Base-by-base conservation (phyloP, 2,113 vertebrate genomes). In the Atrichornis clamosus region DNA sequence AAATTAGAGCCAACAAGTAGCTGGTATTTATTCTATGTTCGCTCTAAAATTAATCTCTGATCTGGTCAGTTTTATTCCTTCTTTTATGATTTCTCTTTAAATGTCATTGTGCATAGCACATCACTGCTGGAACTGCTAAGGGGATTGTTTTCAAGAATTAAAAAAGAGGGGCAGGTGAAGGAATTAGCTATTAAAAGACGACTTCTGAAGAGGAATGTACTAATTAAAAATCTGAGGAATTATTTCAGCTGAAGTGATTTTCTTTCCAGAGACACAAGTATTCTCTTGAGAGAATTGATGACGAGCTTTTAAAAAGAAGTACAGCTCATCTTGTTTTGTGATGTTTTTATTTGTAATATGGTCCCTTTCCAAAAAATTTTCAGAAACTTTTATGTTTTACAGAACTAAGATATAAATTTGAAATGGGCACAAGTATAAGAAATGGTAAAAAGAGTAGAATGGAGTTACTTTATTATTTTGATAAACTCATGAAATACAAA, bases 181-280 rank as follows among this genome's bases (percentile, higher is more conserved):
- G 56, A 93, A 94, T 77, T 33, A 92, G 64, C 68, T 94, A 5
- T 78, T 93, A 84, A 86, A 93, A 88, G 27, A 62, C 2, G 2
- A 53, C 56, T 83, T 80, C 92, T 88, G 88, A 93, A 93, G 83
- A 95, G 44, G 60, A 93, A 84, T 58, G 72, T 26, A 75, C 75
- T 96, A 92, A 97, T 94, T 88, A 96, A 94, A 96, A 91, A 89
- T 30, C 65, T 20, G 68, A 94, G 84, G 84, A 58, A 56, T 93
- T 75, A 89, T 83, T 86, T 92, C 64, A 91, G 60, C 32, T 92
- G 79, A 92, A 94, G 90, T 81, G 60, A 27, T 63, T 91, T 94
- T 96, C 69, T 77, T 95, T 70, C 24, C 72, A 77, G 72, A 86
- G 75, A 88, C 60, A 88, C 20, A 72, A 93, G 27, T 20, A 53